These are phyloP conservation scores for Thecophora atra DNA, from an alignment of 2,888 invertebrate genomes.

Conservation along the genomic window DNA sequence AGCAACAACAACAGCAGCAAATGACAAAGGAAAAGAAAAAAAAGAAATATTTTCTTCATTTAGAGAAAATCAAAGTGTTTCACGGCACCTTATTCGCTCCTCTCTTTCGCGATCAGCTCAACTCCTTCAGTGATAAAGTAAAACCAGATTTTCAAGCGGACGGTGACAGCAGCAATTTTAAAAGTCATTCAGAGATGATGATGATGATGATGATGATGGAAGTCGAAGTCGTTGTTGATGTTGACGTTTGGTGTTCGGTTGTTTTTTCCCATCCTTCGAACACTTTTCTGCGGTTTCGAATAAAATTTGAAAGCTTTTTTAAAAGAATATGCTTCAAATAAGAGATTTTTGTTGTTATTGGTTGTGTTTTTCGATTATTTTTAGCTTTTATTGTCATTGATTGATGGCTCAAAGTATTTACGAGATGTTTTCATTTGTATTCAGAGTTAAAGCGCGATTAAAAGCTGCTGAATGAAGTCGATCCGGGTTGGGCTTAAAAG, in stretches of 20 bases:
- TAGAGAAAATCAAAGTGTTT: conserved; percentile 34
- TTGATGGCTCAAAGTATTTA: conserved; percentile 39
- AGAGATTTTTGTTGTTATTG: conserved; percentile 9
- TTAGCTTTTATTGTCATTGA: conserved; percentile 34
- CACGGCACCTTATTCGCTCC: conserved; percentile 4
- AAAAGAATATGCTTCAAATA: neutral
- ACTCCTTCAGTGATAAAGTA: too few relatives aligned
- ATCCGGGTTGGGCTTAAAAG: too few relatives aligned
- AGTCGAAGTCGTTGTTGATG: neutral
- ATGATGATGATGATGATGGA: neutral
- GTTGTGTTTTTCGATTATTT: conserved; percentile 4
- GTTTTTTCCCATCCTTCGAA: neutral
- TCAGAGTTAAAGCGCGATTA: too few relatives aligned
- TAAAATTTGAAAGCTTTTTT: conserved; percentile 38
- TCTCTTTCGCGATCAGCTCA: neutral
- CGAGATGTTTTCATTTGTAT: conserved; percentile 4
- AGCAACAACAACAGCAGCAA: neutral
- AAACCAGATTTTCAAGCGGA: conserved; percentile 23
- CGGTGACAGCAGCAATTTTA: neutral
- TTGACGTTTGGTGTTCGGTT: neutral
- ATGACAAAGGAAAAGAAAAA: neutral
- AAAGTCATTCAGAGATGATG: neutral
- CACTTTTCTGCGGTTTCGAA: conserved; percentile 19
- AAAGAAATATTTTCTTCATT: conserved; percentile 29
- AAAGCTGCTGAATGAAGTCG: too few relatives aligned